Evolutionary conservation across 37 sponge, comb jelly and placozoan genomes (phyloP), one percentile per base, ranked within the genome.

Genomic region (Lycopodina hypogea): DNA sequence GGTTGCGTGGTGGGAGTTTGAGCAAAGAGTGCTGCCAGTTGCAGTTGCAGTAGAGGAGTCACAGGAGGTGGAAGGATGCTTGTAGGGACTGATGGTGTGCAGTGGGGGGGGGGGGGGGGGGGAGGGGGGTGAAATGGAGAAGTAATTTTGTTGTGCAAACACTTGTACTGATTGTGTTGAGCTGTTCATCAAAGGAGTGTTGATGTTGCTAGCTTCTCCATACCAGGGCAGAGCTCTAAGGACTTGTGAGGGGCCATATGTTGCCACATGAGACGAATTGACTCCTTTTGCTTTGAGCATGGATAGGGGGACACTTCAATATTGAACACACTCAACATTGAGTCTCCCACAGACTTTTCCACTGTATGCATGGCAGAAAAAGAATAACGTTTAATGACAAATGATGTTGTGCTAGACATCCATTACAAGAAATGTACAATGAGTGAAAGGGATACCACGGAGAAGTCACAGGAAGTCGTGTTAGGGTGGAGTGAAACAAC

Each of bases 231-330:
- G 86, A 29, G 86, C 34, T 14, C 86, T 79, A 15, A 85, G 73
- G 19, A 79, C n/a, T 55, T 85, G 86, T 79, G 72, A 73, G 7
- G 86, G 86, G 14, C 86, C 86, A 42, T 85, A 85, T 0, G 86
- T 85, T 36, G 79, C 79, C 2, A 79, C 26, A 53, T 63, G 69
- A 17, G 76, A 72, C 11, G 37, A 35, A 74, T 82, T 28, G 55
- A 53, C 24, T 64, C 83, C 6, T 22, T 65, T 0, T 65, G 57
- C 53, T 79, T 68, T 0, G 53, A 6, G n/a, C 64, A 57, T n/a
- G 59, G 30, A 37, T 24, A 79, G 6, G 67, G 80, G 17, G 70
- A 40, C 18, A 77, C 77, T 9, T 77, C 77, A 26, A 77, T 64
- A 7, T 77, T 37, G 38, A 50, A 64, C 29, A 77, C 63, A 3